Evolutionary conservation across 2,888 invertebrate species (phyloP), one percentile per base, ranked within the genome.

Genomic region (Criorhina ranunculi): DNA sequence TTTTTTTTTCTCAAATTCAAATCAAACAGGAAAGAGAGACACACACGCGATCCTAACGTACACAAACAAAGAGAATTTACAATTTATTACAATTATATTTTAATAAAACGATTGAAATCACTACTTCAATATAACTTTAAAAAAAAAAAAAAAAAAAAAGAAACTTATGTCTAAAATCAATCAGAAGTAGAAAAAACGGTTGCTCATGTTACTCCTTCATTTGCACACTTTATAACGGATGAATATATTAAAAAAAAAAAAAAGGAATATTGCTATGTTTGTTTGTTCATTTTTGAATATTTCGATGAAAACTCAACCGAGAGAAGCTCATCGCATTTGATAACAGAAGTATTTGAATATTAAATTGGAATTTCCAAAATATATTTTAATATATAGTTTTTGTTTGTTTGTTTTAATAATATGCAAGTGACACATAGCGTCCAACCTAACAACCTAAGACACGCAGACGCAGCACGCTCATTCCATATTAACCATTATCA

Each of bases 401-500:
- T 37, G 37, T 70, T 59, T 66, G 7, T 40, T 70, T 51, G 33
- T 60, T 37, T 19, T 76, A 67, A 79, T 79, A 85, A 79, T 79
- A 85, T 85, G 85, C 85, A 80, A 80, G 85, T 80, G 85, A 85
- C 79, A 80, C 85, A 85, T 85, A 85, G 80, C 85, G 75, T 70
- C 81, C 69, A 80, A 85, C 44, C 85, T 80, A 85, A 85, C 75
- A 86, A 82, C 77, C 75, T 77, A 82, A 73, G 29, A 86, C 77
- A 78, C 64, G 59, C 77, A 81, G 78, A 78, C 64, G 59, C 77
- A 81, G 78, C 51, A 73, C 72, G 55, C 81, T 91, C 89, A 91
- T 89, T 91, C 91, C 88, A 91, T 91, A 89, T 89, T 91, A 88
- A 91, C 90, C 72, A 90, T 89, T 91, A 91, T 91, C 90, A 91